A percentile compares a stretch with the other conserved stretches of the same genome.
Evolutionary conservation across 2,113 vertebrate species (phyloP).

Genomic region (Lagopus leucura): DNA sequence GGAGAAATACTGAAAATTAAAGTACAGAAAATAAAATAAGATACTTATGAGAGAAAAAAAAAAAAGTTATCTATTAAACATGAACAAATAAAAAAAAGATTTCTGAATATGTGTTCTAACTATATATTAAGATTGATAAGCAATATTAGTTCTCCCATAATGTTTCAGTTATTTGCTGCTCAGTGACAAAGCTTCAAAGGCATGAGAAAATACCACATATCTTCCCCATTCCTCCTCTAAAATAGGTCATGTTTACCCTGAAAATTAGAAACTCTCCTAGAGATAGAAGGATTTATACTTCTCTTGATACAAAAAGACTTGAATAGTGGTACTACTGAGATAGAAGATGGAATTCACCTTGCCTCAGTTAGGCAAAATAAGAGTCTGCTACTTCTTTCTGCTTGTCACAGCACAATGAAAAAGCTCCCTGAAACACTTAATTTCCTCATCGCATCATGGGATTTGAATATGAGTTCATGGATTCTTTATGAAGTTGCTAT

Average conservation of each 20-base stretch:
- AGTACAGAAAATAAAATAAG: neutral
- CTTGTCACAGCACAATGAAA: neutral
- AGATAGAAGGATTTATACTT: neutral
- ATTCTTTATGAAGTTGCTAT: neutral
- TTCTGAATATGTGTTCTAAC: neutral
- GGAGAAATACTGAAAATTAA: neutral
- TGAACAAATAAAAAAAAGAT: neutral
- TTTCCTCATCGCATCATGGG: neutral
- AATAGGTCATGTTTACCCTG: neutral
- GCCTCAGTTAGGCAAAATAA: neutral
- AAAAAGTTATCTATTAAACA: neutral
- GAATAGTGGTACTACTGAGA: neutral
- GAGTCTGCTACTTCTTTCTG: neutral
- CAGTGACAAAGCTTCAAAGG: neutral
- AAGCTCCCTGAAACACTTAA: neutral
- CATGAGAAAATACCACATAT: fast-evolving
- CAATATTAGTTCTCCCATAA: neutral
- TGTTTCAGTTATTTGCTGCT: neutral
- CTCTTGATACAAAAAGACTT: neutral
- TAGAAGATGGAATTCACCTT: neutral
- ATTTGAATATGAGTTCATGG: neutral
- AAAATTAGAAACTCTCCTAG: neutral
- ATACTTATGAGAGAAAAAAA: neutral
- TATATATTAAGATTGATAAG: neutral
- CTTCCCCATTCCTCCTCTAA: neutral